Conservation (phyloP, 2,888 invertebrate genomes). For the Embidobia sp. region DNA sequence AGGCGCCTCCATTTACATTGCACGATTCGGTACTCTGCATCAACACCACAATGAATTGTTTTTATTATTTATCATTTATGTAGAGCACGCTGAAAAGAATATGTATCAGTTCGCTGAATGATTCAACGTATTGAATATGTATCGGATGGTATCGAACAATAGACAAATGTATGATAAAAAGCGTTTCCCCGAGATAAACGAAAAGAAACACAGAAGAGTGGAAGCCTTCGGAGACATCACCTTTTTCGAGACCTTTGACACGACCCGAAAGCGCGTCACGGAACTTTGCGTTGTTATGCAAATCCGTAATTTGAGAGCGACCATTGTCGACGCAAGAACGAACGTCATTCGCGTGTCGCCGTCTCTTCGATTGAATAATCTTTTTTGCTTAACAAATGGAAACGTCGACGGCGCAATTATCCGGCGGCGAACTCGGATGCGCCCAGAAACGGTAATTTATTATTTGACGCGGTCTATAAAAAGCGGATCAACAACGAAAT, state of each 20-base stretch:
- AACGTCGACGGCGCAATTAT: conserved; percentile 9
- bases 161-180: conserved; percentile 58
- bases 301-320: conserved; percentile 69
- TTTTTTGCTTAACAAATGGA: neutral
- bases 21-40: neutral
- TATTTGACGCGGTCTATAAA: conserved; percentile 45
- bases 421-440: too few relatives aligned
- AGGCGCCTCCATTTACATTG: too few relatives aligned
- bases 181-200: conserved; percentile 57
- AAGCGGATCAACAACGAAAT: conserved; percentile 35
- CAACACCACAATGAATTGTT: conserved; percentile 16
- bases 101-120: conserved; percentile 54
- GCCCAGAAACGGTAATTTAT: conserved; percentile 41
- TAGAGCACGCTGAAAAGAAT: conserved; percentile 41
- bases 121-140: conserved; percentile 61
- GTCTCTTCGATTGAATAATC: conserved; percentile 20
- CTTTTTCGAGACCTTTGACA: conserved; percentile 69
- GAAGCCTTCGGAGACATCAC: conserved; percentile 62
- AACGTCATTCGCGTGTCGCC: conserved; percentile 34
- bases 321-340: conserved; percentile 65
- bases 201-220: conserved; percentile 53
- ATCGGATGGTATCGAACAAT: conserved; percentile 53
- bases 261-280: conserved; percentile 70
- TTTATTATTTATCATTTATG: conserved; percentile 44
- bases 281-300: conserved; percentile 70